Conservation (phyloP, 2,113 vertebrate species). For the Notarius quadriscutis region DNA sequence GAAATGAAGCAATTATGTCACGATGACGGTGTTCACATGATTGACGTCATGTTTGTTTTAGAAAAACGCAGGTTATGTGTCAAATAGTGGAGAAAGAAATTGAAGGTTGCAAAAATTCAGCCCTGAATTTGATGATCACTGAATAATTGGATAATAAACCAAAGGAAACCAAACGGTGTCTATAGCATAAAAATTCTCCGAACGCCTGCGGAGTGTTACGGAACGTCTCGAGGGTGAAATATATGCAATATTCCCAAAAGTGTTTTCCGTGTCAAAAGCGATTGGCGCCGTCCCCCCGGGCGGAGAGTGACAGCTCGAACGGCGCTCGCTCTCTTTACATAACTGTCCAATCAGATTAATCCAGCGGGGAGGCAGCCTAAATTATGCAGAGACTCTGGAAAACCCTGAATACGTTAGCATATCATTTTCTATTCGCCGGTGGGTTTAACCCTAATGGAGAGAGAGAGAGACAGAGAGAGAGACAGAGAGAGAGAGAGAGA, state of each 20-base stretch:
- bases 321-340: conserved; percentile 48
- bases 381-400: conserved; percentile 55
- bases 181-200: neutral
- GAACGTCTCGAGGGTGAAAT: conserved; percentile 35
- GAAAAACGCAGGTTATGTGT: neutral
- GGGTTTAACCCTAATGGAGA: conserved; percentile 48
- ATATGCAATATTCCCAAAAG: conserved; percentile 50
- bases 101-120: neutral
- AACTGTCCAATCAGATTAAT: conserved; percentile 58
- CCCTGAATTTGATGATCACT: neutral
- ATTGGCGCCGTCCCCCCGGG: conserved; percentile 44
- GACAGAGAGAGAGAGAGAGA: neutral
- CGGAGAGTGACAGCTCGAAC: conserved; percentile 52
- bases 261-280: conserved; percentile 48
- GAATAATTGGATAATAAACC: neutral
- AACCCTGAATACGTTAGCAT: conserved; percentile 57
- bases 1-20: neutral
- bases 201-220: conserved; percentile 9
- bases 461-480: conserved; percentile 29
- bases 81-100: neutral
- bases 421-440: conserved; percentile 50
- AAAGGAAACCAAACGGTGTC: neutral
- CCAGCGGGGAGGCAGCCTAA: conserved; percentile 49
- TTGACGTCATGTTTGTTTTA: neutral
- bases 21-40: neutral